phyloP scores from a whole-genome alignment of 2,113 vertebrate genomes.

The Chaetodon trifascialis region DNA sequence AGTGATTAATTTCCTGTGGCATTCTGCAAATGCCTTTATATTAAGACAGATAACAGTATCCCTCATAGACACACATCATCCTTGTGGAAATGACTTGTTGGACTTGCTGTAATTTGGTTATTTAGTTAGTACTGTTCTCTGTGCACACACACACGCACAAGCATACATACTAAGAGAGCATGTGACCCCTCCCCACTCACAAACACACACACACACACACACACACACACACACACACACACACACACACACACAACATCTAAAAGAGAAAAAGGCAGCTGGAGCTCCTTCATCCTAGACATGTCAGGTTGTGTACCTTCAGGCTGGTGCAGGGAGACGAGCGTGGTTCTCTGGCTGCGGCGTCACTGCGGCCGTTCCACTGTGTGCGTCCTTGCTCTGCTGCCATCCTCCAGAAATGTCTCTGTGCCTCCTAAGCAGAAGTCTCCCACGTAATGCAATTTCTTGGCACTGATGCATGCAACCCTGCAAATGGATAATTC shows the following conservation, averaged over 20 bases:
- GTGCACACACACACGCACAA: constrained; percentile 10
- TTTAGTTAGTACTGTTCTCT: constrained; percentile 12
- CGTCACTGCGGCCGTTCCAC: constrained; percentile 67
- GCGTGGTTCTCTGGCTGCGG: constrained; percentile 29
- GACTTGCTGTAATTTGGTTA: constrained; percentile 41
- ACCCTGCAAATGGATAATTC: constrained; percentile 82
- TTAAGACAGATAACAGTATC: background rate
- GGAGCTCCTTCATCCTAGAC: background rate
- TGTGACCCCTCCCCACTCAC: constrained; percentile 39
- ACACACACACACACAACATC: background rate
- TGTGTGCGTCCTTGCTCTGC: constrained; percentile 55
- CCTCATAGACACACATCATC: background rate
- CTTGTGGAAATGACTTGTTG: constrained; percentile 1
- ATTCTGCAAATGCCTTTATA: background rate
- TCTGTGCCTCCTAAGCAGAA: constrained; percentile 66
- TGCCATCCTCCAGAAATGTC: constrained; percentile 72
- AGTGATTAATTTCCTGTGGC: background rate
- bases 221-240: background rate
- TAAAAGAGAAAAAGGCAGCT: background rate
- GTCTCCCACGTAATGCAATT: constrained; percentile 74
- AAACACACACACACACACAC: background rate
- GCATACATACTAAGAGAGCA: constrained; percentile 23
- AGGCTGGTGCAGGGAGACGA: constrained; percentile 68
- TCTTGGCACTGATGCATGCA: constrained; percentile 78
- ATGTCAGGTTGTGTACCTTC: constrained; percentile 68